A percentile compares a stretch with the other conserved stretches of the same genome.
Evolutionary conservation across 2,888 invertebrate species (phyloP).

Genomic region (Carcina quercana): DNA sequence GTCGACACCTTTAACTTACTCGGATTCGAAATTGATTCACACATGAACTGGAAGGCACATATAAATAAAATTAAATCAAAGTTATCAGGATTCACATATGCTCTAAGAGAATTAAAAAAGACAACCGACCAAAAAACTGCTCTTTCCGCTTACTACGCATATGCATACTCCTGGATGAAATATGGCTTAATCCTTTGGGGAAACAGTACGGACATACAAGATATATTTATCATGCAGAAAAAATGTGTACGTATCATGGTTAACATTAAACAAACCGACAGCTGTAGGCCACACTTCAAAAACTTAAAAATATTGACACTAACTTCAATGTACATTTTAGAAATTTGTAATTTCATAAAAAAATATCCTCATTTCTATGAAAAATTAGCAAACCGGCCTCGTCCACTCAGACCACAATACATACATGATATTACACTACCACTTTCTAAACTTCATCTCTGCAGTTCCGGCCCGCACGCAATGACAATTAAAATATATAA

Average conservation of each 20-base stretch:
- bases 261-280: not conserved
- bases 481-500: too few relatives aligned
- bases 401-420: too few relatives aligned
- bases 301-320: too few relatives aligned
- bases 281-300: not conserved
- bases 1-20: too few relatives aligned
- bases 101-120: not conserved
- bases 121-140: conserved; percentile 1
- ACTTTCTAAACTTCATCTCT: too few relatives aligned
- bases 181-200: too few relatives aligned
- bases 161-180: conserved; percentile 1
- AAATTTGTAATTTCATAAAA: too few relatives aligned
- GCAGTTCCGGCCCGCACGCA: too few relatives aligned
- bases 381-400: too few relatives aligned
- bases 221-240: not conserved
- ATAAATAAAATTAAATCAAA: conserved; percentile 1
- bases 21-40: conserved; percentile 1
- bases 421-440: too few relatives aligned
- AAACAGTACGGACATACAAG: not conserved
- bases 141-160: conserved; percentile 1
- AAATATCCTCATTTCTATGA: too few relatives aligned
- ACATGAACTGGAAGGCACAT: conserved; percentile 2
- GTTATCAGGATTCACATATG: conserved; percentile 1
- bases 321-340: too few relatives aligned
- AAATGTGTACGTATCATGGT: not conserved